phyloP scores from a whole-genome alignment of 2,113 vertebrate genomes.

The Dicaeum eximium region DNA sequence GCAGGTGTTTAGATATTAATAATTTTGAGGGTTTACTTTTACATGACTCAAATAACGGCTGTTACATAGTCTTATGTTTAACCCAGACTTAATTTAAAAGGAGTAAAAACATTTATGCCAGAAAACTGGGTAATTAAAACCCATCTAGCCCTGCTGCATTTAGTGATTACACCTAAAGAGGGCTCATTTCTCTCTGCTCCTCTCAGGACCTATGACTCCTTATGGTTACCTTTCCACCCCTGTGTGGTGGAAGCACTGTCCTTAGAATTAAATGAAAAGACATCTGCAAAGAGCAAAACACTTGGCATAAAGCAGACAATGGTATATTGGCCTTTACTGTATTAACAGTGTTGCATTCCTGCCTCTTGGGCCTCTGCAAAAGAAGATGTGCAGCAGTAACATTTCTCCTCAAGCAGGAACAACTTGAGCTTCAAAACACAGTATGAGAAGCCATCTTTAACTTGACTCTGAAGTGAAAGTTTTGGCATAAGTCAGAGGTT shows the following conservation, averaged over 20 bases:
- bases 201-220: background rate
- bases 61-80: background rate
- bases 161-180: background rate
- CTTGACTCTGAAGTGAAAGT: background rate
- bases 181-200: background rate
- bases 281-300: background rate
- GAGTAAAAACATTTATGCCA: background rate
- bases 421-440: background rate
- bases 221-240: background rate
- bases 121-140: background rate
- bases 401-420: background rate
- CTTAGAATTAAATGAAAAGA: background rate
- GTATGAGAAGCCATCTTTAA: background rate
- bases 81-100: background rate
- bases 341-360: background rate
- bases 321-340: background rate
- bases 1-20: background rate
- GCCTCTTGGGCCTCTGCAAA: background rate
- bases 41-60: background rate
- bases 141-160: background rate
- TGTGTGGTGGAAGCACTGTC: background rate
- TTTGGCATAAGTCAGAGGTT: background rate
- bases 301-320: background rate
- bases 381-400: background rate
- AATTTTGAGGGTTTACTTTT: background rate